These are phyloP conservation scores for Xanthorhoe designata DNA, from an alignment of 2,888 invertebrate species.

Conservation along the genomic window DNA sequence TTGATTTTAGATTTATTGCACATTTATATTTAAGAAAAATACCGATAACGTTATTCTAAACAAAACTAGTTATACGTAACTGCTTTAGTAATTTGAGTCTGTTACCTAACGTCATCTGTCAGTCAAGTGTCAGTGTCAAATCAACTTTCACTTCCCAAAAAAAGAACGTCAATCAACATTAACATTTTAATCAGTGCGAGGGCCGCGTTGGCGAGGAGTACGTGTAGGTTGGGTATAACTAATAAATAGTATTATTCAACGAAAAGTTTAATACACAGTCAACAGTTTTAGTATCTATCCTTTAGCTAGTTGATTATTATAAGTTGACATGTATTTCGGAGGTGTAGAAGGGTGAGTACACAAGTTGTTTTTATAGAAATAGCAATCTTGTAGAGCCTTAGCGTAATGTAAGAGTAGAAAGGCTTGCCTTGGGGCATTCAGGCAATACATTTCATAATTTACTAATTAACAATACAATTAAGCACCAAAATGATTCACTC, in stretches of 20 bases:
- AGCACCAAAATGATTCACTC: neutral
- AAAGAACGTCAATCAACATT: slow-evolving; percentile 8
- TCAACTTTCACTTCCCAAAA: neutral
- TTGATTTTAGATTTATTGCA: too few relatives aligned
- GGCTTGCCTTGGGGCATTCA: slow-evolving; percentile 71
- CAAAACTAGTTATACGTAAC: neutral
- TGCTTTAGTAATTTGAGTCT: neutral
- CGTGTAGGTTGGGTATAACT: slow-evolving; percentile 43
- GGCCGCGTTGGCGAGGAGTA: slow-evolving; percentile 55
- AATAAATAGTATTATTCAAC: slow-evolving; percentile 8
- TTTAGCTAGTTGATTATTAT: neutral
- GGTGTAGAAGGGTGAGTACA: slow-evolving; percentile 78
- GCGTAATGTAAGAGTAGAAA: slow-evolving; percentile 69
- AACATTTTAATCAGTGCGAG: slow-evolving; percentile 49
- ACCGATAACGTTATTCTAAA: slow-evolving; percentile 1
- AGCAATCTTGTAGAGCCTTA: slow-evolving; percentile 28
- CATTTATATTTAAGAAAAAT: too few relatives aligned
- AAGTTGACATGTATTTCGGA: slow-evolving; percentile 65
- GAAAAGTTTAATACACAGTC: slow-evolving; percentile 15
- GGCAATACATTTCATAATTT: slow-evolving; percentile 57
- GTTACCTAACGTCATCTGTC: slow-evolving; percentile 11
- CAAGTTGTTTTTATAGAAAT: slow-evolving; percentile 29
- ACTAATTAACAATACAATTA: slow-evolving; percentile 27
- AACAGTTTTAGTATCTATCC: neutral
- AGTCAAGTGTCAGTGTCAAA: slow-evolving; percentile 21